Evolutionary conservation across 1,140 invertebrate genomes (phyloP).

Genomic region (Scaptomyza hsui): DNA sequence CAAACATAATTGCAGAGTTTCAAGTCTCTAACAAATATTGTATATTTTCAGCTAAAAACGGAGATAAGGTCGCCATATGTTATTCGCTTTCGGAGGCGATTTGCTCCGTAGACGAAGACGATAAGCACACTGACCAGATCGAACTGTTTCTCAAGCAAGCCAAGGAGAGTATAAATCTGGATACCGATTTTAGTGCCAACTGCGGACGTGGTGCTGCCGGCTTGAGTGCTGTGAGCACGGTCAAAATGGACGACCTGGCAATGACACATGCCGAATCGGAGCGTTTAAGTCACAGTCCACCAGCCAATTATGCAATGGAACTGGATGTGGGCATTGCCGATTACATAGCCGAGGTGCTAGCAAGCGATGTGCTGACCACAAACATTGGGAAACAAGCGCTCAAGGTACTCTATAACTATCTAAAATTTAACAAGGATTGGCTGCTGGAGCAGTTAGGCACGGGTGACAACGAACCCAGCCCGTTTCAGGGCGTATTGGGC

Average conservation of each 20-base stretch:
- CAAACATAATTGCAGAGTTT: no score
- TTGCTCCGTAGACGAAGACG: constrained; percentile 90
- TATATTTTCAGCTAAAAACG: constrained; percentile 46
- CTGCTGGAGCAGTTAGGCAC: constrained; percentile 86
- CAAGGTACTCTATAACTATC: constrained; percentile 87
- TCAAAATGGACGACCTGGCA: constrained; percentile 79
- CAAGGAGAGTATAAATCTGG: constrained; percentile 83
- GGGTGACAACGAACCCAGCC: constrained; percentile 75
- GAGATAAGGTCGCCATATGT: constrained; percentile 78
- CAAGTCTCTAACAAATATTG: no score
- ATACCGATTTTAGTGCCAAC: constrained; percentile 61
- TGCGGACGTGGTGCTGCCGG: constrained; percentile 53
- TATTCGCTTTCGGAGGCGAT: constrained; percentile 89
- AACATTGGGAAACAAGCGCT: constrained; percentile 85
- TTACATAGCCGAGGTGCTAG: constrained; percentile 85
- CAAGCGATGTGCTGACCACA: constrained; percentile 85
- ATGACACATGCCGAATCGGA: constrained; percentile 68
- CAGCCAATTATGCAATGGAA: constrained; percentile 80
- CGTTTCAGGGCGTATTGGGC: constrained; percentile 72
- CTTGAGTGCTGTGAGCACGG: constrained; percentile 75
- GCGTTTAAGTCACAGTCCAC: constrained; percentile 73
- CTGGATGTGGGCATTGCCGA: constrained; percentile 84
- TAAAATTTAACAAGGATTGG: constrained; percentile 88
- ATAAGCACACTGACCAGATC: constrained; percentile 89
- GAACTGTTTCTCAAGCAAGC: constrained; percentile 86